A percentile compares a stretch with the other conserved stretches of the same genome.
These are phyloP conservation scores for Tragelaphus imberbis DNA, from an alignment of 2,113 vertebrate species.

Conservation along the genomic window DNA sequence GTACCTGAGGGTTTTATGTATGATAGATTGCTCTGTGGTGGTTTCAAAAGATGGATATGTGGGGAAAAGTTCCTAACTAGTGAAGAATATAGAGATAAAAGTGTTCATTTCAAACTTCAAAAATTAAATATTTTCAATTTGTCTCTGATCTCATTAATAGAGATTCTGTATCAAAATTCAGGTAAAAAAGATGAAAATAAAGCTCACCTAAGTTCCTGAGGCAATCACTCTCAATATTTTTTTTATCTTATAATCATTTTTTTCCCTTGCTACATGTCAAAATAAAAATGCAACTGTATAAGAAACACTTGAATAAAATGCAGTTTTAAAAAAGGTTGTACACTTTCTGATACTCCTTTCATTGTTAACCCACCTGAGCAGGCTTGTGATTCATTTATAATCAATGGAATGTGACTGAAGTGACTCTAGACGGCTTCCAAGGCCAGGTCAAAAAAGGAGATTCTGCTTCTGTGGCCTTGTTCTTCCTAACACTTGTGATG, in stretches of 20 bases:
- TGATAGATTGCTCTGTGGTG: not conserved
- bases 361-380: not conserved
- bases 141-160: constrained; percentile 11
- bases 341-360: not conserved
- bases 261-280: not conserved
- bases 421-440: not conserved
- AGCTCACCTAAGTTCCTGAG: constrained; percentile 10
- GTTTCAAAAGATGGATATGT: not conserved
- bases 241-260: not conserved
- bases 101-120: not conserved
- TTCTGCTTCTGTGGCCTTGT: not conserved
- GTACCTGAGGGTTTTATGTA: not conserved
- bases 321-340: not conserved
- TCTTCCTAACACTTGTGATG: not conserved
- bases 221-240: not conserved
- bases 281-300: not conserved
- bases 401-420: not conserved
- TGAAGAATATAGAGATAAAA: constrained; percentile 8
- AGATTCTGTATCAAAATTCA: not conserved
- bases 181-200: constrained; percentile 21
- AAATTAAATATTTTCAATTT: constrained; percentile 32
- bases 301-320: not conserved
- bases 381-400: not conserved
- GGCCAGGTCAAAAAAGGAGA: not conserved
- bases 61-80: not conserved